Conservation (phyloP, 2,113 vertebrate species). For the Nannospalax galili region DNA sequence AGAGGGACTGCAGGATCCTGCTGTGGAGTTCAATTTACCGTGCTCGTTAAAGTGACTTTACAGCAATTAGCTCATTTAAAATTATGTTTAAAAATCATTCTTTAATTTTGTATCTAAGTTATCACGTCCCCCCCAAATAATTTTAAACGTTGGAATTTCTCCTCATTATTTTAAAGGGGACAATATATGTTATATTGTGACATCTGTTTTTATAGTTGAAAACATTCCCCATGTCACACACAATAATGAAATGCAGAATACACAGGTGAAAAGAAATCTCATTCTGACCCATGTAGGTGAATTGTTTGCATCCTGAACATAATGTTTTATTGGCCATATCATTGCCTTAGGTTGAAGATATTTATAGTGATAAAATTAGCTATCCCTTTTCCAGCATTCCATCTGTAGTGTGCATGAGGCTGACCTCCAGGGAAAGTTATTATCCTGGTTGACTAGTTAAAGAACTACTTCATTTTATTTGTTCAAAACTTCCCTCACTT, state of each 20-base stretch:
- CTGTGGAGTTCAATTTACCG: neutral
- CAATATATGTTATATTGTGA: neutral
- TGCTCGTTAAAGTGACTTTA: neutral
- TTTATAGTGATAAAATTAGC: slow-evolving; percentile 68
- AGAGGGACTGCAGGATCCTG: neutral
- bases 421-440: neutral
- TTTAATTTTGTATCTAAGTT: neutral
- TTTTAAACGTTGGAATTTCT: neutral
- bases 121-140: neutral
- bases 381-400: neutral
- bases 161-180: neutral
- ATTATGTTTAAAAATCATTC: neutral
- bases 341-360: slow-evolving; percentile 63
- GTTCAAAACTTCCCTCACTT: neutral
- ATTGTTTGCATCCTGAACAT: slow-evolving; percentile 35
- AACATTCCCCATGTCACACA: neutral
- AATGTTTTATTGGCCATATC: slow-evolving; percentile 66
- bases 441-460: neutral
- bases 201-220: neutral
- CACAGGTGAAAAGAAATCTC: neutral
- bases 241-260: neutral
- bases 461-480: neutral
- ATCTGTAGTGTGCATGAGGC: neutral
- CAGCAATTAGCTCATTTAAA: neutral
- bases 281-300: slow-evolving; percentile 55